Evolutionary conservation across 2,113 vertebrate genomes (phyloP), one percentile per base, ranked within the genome.

Genomic region (Triplophysa siluroides): DNA sequence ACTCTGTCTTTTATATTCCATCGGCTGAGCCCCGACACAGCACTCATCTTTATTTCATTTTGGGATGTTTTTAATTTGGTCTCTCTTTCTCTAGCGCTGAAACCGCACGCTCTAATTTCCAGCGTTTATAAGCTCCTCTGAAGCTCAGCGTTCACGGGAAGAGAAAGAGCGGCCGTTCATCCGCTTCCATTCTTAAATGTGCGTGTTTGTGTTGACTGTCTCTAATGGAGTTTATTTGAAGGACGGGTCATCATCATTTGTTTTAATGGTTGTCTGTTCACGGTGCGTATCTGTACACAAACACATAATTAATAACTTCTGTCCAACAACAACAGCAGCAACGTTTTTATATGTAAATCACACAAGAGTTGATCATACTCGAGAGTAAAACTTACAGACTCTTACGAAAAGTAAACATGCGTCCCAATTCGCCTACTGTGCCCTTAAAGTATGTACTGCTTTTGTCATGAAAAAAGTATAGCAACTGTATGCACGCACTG

Each of bases 11-110:
- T 91, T 89, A 90, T 90, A 92, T 92, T 92, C 90, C 84, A 87
- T 80, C 81, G 80, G 87, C 76, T 84, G n/a, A 67, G 72, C 86
- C 87, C 89, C 89, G 81, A 86, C 72, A 83, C 86, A 84, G 84
- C 87, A 84, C 91, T 93, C 92, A 93, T 93, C 90, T 93, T 92
- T 94, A 91, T 93, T 93, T 92, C 88, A 92, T 92, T 90, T 88
- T 86, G 83, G 87, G 85, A 83, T 86, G 81, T 89, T 92, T 92
- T 90, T 89, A 90, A 92, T 92, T 92, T 92, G 79, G 78, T 79
- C 85, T 50, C 86, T 70, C 66, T 67, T 69, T 62, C 58, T 41
- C 64, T n/a, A 78, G 80, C 83, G 47, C 86, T 87, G 76, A 91
- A 86, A 88, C 56, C 21, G 52, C 43, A 67, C 41, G 29, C 29